Percentiles rank a stretch among this genome's conserved stretches.
Evolutionary conservation across 2,797 vertebrate genomes (phyloP).

Genomic region (Lutjanus argentimaculatus): DNA sequence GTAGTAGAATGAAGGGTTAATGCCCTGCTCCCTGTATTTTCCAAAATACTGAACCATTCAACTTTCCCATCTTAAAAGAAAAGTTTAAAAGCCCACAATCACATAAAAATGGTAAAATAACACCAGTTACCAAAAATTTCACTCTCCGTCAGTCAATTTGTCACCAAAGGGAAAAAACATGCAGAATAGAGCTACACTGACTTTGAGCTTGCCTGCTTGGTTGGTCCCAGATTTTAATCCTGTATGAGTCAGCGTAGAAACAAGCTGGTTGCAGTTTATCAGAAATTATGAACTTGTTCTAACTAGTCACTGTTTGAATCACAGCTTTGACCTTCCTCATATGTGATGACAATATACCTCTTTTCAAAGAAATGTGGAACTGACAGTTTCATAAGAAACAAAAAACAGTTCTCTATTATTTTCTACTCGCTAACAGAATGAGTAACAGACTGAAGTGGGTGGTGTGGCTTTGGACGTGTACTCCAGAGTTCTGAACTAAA

Average conservation of each 20-base stretch:
- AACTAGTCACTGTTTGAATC: conserved; percentile 42
- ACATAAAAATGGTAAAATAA: neutral
- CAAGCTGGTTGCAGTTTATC: conserved; percentile 28
- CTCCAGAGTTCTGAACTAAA: conserved; percentile 39
- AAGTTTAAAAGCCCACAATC: neutral
- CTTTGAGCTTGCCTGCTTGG: neutral
- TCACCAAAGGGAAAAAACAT: neutral
- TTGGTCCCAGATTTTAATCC: conserved; percentile 29
- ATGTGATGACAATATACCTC: neutral
- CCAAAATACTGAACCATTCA: neutral
- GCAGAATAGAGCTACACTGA: neutral
- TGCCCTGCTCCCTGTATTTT: neutral
- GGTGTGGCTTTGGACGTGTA: conserved; percentile 36
- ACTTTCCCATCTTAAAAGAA: neutral
- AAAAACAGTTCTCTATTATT: conserved; percentile 2
- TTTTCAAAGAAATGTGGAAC: conserved; percentile 44
- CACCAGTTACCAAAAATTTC: neutral
- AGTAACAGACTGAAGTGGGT: conserved; percentile 21
- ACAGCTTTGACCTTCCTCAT: conserved; percentile 26
- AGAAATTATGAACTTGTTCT: conserved; percentile 42
- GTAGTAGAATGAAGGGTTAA: no score
- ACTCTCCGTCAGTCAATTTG: neutral
- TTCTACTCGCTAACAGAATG: neutral
- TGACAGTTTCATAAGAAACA: conserved; percentile 31
- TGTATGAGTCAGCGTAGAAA: conserved; percentile 45